Evolutionary conservation across 1,140 invertebrate species (phyloP), one percentile per base, ranked within the genome.

Genomic region (Microvelia longipes): DNA sequence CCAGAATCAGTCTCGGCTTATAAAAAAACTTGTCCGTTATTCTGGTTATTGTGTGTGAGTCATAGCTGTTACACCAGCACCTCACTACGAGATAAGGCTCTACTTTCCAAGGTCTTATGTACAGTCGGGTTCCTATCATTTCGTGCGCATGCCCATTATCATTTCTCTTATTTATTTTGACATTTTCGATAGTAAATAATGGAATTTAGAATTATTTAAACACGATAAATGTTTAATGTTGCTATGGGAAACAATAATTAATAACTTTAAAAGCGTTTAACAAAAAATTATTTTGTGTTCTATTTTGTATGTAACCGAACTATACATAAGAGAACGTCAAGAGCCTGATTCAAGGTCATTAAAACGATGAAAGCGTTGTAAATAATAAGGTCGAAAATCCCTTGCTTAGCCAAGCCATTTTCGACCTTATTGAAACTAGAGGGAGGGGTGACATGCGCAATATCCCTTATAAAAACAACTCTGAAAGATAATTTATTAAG

Each of bases 101-200:
- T 30, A 50, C 35, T 71, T 71, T 65, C 70, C 70, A 71, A 71
- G 70, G 66, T 71, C 70, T 71, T 62, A 1, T 24, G 70, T 71
- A 71, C 61, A 71, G 70, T 71, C 70, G 30, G 69, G 27, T 70
- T 26, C 62, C 5, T 64, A 2, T 64, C 15, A 14, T 25, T 26
- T 24, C 25, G 62, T 60, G 62, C 62, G 25, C 62, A 64, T 64
- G 62, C 62, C 62, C 62, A 64, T 5, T 64, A 64, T 25, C 11
- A 19, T 50, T 50, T 50, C 19, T 19, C 35, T 19, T 5, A 50
- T 5, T 50, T 50, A 50, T 11, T 11, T 50, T 19, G 35, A 50
- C 35, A 11, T 50, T 50, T 50, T 11, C 35, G n/a, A 11, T 19
- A 19, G 5, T 50, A 50, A 50, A 50, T 19, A 19, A 5, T 19